Evolutionary conservation across 2,113 vertebrate genomes (phyloP).

Genomic region (Blennius ocellaris): DNA sequence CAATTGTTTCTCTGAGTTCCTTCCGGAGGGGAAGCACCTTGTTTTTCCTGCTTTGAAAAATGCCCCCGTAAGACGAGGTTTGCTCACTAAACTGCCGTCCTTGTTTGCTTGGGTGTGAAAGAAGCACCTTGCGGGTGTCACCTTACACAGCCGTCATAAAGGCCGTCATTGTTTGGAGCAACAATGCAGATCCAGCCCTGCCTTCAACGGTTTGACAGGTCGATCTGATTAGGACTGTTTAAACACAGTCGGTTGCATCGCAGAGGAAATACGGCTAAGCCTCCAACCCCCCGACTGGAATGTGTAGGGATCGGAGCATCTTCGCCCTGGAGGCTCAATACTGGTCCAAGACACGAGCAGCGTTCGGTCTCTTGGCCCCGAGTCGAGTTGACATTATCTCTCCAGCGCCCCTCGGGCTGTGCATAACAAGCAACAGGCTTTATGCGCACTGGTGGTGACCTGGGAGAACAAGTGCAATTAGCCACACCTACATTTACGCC

Average conservation of each 20-base stretch:
- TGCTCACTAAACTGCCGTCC: constrained; percentile 46
- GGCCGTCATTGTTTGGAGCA: constrained; percentile 63
- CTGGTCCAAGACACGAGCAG: constrained; percentile 43
- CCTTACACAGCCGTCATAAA: constrained; percentile 44
- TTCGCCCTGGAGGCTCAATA: constrained; percentile 59
- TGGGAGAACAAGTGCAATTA: constrained; percentile 57
- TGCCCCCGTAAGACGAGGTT: constrained; percentile 16
- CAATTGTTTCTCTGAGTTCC: background rate
- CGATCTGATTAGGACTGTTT: constrained; percentile 72
- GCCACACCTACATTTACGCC: constrained; percentile 67
- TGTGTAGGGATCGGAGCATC: constrained; percentile 48
- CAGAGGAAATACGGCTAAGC: constrained; percentile 36
- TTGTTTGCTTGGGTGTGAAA: constrained; percentile 60
- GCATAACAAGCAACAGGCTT: constrained; percentile 47
- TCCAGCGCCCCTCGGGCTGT: constrained; percentile 41
- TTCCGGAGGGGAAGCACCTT: background rate
- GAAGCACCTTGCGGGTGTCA: constrained; percentile 65
- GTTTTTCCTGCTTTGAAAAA: constrained; percentile 16
- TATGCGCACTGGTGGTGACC: constrained; percentile 40
- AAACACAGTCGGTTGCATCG: constrained; percentile 55
- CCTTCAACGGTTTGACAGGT: constrained; percentile 45
- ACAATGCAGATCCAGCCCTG: constrained; percentile 58
- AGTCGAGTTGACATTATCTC: constrained; percentile 60
- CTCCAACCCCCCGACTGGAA: constrained; percentile 60
- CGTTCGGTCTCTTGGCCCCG: constrained; percentile 40